Conservation (phyloP, 2,113 vertebrate genomes). For the Tupaia tana region DNA sequence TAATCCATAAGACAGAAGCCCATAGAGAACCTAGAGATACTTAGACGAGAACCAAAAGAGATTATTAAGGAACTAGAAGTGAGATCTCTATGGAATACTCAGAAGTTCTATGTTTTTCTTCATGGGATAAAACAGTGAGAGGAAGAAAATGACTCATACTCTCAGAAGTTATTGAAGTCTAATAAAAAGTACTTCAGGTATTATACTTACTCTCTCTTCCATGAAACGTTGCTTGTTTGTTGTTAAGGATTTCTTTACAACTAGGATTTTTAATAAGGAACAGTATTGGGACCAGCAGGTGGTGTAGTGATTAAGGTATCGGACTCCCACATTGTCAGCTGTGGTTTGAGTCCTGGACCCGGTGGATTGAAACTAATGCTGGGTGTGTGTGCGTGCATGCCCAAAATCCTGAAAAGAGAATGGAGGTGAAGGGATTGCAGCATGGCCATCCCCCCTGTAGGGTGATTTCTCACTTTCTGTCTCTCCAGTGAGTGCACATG, state of each 20-base stretch:
- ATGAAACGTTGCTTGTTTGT: not conserved
- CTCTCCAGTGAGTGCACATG: too few species aligned
- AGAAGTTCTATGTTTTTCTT: not conserved
- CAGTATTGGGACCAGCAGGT: not conserved
- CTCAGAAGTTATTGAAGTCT: not conserved
- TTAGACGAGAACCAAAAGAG: not conserved
- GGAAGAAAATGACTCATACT: not conserved
- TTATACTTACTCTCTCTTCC: not conserved
- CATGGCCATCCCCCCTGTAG: too few species aligned
- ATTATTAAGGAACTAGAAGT: conserved; percentile 18
- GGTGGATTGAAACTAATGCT: too few species aligned
- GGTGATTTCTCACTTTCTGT: too few species aligned
- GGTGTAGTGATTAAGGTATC: too few species aligned
- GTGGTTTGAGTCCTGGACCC: too few species aligned
- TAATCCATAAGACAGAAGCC: not conserved
- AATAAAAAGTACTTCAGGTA: not conserved
- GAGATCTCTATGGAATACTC: not conserved
- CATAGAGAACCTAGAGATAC: not conserved
- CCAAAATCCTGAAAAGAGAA: too few species aligned
- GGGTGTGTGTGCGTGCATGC: too few species aligned
- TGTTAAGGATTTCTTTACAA: not conserved
- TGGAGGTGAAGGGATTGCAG: too few species aligned
- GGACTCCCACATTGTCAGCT: too few species aligned
- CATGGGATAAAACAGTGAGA: not conserved
- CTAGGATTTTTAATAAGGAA: conserved; percentile 40